Evolutionary conservation across 2,113 vertebrate species (phyloP).

Genomic region (Ammospiza caudacuta): DNA sequence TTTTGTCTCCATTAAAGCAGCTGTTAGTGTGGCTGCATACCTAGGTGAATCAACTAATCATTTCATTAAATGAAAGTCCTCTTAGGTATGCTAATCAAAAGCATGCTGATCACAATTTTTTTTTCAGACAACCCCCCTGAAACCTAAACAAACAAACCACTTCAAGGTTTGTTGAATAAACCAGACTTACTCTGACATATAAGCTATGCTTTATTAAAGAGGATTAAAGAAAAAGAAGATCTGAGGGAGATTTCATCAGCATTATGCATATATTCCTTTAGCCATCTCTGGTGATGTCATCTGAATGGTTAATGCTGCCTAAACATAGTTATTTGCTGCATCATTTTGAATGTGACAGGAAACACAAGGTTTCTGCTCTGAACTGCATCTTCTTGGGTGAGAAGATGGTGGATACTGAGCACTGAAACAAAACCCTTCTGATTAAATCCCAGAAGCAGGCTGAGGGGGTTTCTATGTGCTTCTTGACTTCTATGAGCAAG

Average conservation of each 20-base stretch:
- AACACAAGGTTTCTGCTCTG: background rate
- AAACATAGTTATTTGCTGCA: background rate
- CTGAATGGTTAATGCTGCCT: background rate
- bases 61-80: slow-evolving; percentile 46
- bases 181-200: background rate
- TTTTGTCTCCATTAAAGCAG: slow-evolving; percentile 42
- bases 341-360: background rate
- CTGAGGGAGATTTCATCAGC: background rate
- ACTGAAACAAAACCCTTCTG: background rate
- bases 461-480: background rate
- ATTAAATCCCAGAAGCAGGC: background rate
- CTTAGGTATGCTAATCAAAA: slow-evolving; percentile 36
- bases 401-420: background rate
- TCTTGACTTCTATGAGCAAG: background rate
- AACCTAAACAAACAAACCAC: slow-evolving; percentile 19
- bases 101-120: background rate
- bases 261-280: slow-evolving; percentile 7
- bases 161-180: slow-evolving; percentile 12
- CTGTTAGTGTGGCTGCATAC: slow-evolving; percentile 14
- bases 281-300: background rate
- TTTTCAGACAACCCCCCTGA: background rate
- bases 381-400: background rate
- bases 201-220: background rate
- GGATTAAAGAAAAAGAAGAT: background rate
- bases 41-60: slow-evolving; percentile 59